Conservation (phyloP, 2,888 invertebrate genomes). For the Cybosia mesomella region DNA sequence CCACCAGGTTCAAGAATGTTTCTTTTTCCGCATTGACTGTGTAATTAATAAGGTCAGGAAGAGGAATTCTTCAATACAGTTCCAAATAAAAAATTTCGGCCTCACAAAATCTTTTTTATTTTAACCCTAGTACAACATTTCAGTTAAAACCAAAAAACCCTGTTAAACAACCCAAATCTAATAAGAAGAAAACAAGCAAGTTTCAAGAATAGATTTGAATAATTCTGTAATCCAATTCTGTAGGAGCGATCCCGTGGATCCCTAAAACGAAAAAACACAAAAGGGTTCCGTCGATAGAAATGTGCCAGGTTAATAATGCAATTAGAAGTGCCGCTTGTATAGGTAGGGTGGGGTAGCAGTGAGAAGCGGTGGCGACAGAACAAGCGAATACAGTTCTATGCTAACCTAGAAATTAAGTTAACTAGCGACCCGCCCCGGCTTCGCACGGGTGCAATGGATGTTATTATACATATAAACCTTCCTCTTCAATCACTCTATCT, state of each 20-base stretch:
- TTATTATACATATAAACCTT: too few species aligned
- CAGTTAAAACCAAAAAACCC: not conserved
- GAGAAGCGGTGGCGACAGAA: constrained; percentile 46
- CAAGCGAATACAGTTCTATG: not conserved
- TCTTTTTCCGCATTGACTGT: not conserved
- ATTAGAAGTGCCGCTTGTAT: constrained; percentile 64
- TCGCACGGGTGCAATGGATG: too few species aligned
- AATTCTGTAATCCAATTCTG: constrained; percentile 48
- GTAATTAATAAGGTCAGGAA: not conserved
- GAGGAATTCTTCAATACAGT: not conserved
- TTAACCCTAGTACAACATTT: constrained; percentile 6
- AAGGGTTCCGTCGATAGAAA: constrained; percentile 65
- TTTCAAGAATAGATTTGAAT: constrained; percentile 46
- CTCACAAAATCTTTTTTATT: constrained; percentile 7
- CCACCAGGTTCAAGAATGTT: too few species aligned
- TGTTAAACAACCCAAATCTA: constrained; percentile 19
- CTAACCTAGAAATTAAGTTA: not conserved
- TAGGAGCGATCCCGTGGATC: constrained; percentile 36
- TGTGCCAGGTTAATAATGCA: constrained; percentile 68
- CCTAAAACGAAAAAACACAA: constrained; percentile 55
- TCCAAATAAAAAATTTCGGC: not conserved
- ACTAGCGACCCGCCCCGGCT: too few species aligned
- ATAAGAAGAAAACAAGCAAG: constrained; percentile 25
- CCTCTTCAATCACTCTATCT: too few species aligned
- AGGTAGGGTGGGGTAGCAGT: constrained; percentile 25